Percentiles rank a stretch among this genome's conserved stretches.
These are phyloP conservation scores for Podarcis cretensis DNA, from an alignment of 2,113 vertebrate species.

Conservation along the genomic window DNA sequence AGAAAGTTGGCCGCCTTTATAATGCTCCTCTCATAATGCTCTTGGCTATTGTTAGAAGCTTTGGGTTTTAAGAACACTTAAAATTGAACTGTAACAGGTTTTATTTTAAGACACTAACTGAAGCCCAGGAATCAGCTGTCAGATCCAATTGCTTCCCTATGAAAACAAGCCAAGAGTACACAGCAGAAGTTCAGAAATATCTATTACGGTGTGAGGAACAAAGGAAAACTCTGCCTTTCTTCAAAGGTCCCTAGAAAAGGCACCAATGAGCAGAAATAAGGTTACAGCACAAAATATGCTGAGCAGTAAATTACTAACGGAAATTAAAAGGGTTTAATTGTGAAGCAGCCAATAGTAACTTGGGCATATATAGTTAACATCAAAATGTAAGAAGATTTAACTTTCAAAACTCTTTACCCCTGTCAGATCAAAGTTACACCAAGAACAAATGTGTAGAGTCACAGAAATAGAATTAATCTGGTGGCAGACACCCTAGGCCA, in stretches of 20 bases:
- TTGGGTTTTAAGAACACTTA: background rate
- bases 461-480: background rate
- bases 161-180: background rate
- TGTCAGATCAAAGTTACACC: background rate
- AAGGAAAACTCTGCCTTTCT: background rate
- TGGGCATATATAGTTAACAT: background rate
- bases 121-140: background rate
- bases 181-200: background rate
- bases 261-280: background rate
- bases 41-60: background rate
- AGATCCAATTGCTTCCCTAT: background rate
- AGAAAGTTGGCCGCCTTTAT: background rate
- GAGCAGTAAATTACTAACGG: no score
- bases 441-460: slow-evolving; percentile 50
- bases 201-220: background rate
- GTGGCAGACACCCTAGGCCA: background rate
- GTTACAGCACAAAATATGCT: background rate
- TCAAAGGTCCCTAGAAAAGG: background rate
- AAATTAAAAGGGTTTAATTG: background rate
- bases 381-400: background rate
- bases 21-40: accelerated
- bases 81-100: background rate
- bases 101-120: background rate
- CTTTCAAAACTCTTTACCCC: background rate
- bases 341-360: background rate